These are phyloP conservation scores for Harpalus rufipes DNA, from an alignment of 2,888 invertebrate species.

Conservation along the genomic window DNA sequence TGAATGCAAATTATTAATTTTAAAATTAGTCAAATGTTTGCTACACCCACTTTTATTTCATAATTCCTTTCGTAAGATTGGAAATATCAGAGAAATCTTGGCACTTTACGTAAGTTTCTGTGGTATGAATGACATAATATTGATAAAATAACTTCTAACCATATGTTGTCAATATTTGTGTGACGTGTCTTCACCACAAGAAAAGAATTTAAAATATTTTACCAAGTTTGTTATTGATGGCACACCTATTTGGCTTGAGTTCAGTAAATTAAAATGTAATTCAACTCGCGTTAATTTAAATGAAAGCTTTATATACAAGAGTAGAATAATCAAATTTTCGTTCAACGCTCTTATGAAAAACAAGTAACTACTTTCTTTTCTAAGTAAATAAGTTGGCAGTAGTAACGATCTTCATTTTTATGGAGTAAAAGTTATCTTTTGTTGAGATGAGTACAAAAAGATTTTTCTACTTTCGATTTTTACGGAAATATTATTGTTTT, in stretches of 20 bases:
- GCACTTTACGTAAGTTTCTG: constrained; percentile 37
- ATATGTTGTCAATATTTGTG: not conserved
- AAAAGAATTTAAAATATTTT: constrained; percentile 1
- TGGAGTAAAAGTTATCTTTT: not conserved
- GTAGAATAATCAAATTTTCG: constrained; percentile 7
- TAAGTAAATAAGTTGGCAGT: not conserved
- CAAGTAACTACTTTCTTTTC: constrained; percentile 14
- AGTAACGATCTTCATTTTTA: not conserved
- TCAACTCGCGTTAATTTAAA: not conserved
- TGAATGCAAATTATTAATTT: not conserved
- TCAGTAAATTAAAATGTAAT: not conserved
- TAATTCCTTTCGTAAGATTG: constrained; percentile 50
- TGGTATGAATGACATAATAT: constrained; percentile 25
- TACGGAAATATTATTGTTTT: constrained; percentile 6
- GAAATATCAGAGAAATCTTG: constrained; percentile 54
- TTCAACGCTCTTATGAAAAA: not conserved
- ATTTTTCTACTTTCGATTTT: not conserved
- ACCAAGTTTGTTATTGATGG: not conserved
- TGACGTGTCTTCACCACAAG: not conserved
- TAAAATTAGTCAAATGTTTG: not conserved
- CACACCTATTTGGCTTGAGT: not conserved
- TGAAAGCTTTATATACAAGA: not conserved
- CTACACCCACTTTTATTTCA: constrained; percentile 42
- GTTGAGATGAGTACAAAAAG: not conserved
- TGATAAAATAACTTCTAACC: constrained; percentile 10